Conservation (phyloP, 2,113 vertebrate species). For the Pongo abelii region DNA sequence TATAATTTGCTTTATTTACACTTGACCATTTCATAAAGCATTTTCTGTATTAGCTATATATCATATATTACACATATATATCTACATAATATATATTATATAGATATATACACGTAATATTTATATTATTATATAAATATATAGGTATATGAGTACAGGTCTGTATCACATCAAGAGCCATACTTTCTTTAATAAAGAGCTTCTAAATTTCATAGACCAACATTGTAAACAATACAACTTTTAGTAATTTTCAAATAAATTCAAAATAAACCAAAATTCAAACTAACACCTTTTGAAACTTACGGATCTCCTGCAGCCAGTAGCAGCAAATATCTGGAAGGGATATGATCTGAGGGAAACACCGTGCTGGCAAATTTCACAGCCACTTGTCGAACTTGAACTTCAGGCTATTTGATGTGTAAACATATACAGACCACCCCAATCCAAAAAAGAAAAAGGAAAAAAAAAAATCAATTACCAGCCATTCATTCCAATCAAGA, state of each 20-base stretch:
- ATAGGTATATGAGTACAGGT: background rate
- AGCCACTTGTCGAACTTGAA: slow-evolving; percentile 97
- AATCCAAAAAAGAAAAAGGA: slow-evolving; percentile 42
- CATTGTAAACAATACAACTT: background rate
- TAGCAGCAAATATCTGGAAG: slow-evolving; percentile 96
- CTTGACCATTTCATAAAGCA: background rate
- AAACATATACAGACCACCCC: background rate
- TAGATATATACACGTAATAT: background rate
- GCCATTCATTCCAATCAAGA: background rate
- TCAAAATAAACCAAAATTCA: slow-evolving; percentile 46
- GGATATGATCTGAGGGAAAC: slow-evolving; percentile 95
- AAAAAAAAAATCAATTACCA: slow-evolving; percentile 40
- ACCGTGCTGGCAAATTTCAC: slow-evolving; percentile 98
- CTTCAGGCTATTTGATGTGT: slow-evolving; percentile 90
- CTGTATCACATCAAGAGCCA: background rate
- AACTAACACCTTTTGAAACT: slow-evolving; percentile 81
- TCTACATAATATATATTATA: background rate
- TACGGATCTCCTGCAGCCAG: slow-evolving; percentile 98
- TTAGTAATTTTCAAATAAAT: slow-evolving; percentile 26
- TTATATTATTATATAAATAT: background rate
- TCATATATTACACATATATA: background rate
- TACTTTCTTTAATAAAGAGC: slow-evolving; percentile 21
- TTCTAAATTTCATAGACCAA: slow-evolving; percentile 38
- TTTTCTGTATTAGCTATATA: background rate
- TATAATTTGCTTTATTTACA: background rate